A percentile compares a stretch with the other conserved stretches of the same genome.
These are phyloP conservation scores for Exephanes ischioxanthus DNA, from an alignment of 2,888 invertebrate genomes.

Conservation along the genomic window DNA sequence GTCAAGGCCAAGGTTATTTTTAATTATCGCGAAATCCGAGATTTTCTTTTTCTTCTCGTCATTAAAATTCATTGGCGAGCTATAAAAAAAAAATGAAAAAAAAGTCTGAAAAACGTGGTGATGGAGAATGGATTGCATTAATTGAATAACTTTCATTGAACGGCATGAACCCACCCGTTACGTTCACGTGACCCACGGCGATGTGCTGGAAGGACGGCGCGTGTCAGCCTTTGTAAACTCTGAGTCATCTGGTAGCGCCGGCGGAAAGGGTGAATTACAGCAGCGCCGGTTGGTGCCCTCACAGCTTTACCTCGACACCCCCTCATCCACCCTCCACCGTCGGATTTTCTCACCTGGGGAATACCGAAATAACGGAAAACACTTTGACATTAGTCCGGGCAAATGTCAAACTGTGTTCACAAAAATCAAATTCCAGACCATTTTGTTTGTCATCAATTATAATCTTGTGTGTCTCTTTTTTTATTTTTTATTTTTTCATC, in stretches of 20 bases:
- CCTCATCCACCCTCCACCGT: not conserved
- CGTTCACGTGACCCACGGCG: conserved; percentile 66
- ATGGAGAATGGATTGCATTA: conserved; percentile 6
- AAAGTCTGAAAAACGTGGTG: not conserved
- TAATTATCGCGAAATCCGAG: conserved; percentile 39
- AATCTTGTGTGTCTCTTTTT: too few species aligned
- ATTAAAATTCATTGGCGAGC: not conserved
- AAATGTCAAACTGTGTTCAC: conserved; percentile 13
- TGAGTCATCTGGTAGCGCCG: conserved; percentile 72
- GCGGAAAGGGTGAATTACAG: conserved; percentile 70
- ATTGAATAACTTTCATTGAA: conserved; percentile 28
- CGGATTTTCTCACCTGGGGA: conserved; percentile 23
- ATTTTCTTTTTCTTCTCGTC: conserved; percentile 15
- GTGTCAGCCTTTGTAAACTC: conserved; percentile 68
- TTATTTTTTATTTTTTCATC: too few species aligned
- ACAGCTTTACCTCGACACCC: not conserved
- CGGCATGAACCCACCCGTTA: conserved; percentile 59
- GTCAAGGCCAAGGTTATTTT: conserved; percentile 56
- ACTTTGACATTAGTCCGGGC: conserved; percentile 48
- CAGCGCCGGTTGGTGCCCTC: conserved; percentile 60
- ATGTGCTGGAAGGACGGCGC: conserved; percentile 54
- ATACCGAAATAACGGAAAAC: conserved; percentile 51
- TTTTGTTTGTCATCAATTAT: not conserved
- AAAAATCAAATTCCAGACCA: not conserved
- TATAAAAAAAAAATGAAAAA: not conserved